These are phyloP conservation scores for Eubucco bourcierii DNA, from an alignment of 2,113 vertebrate genomes.

Conservation along the genomic window DNA sequence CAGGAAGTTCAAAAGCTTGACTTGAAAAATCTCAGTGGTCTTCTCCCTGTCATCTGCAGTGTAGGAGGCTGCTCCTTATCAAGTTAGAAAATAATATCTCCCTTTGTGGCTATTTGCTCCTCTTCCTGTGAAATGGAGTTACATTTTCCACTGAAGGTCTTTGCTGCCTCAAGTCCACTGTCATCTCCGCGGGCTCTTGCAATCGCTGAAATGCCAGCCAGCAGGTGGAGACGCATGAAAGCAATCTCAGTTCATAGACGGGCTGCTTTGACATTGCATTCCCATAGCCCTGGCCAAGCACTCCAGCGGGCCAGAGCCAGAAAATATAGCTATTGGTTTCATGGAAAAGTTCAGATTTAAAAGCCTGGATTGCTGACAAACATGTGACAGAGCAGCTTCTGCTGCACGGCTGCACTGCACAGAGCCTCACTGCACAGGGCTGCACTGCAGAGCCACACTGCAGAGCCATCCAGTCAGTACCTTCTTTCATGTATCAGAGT, in stretches of 20 bases:
- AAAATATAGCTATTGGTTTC: background rate
- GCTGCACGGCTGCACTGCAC: background rate
- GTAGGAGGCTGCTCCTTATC: background rate
- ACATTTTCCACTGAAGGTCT: background rate
- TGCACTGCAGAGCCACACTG: background rate
- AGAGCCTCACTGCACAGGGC: too few species aligned
- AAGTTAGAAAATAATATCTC: background rate
- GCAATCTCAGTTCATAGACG: conserved; percentile 27
- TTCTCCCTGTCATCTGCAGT: background rate
- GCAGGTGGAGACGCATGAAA: conserved; percentile 75
- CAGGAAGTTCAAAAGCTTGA: background rate
- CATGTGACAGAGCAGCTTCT: background rate
- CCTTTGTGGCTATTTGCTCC: rapidly evolving
- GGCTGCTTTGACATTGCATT: conserved; percentile 23
- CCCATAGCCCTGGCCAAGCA: conserved; percentile 39
- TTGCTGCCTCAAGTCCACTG: background rate
- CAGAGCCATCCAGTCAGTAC: background rate
- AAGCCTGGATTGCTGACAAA: background rate
- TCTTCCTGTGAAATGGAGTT: background rate
- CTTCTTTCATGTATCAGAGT: background rate
- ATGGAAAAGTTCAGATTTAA: background rate
- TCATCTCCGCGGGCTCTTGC: background rate
- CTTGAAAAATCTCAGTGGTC: background rate
- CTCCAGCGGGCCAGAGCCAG: background rate
- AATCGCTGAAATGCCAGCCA: conserved; percentile 56